These are phyloP conservation scores for Cephus rjabovi DNA, from an alignment of 2,888 invertebrate species.

Conservation along the genomic window DNA sequence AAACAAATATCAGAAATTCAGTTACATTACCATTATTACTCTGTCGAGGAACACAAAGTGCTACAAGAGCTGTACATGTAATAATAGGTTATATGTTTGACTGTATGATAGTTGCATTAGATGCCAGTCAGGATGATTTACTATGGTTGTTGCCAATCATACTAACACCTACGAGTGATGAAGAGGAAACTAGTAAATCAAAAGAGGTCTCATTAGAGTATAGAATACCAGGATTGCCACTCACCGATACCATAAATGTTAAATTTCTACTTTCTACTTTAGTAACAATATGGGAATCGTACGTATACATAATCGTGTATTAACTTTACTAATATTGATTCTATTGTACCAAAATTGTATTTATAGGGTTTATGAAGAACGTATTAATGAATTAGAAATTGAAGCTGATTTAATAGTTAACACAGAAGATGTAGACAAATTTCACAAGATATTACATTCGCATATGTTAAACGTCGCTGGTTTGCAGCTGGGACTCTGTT, in stretches of 20 bases:
- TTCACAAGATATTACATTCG: slow-evolving; percentile 43
- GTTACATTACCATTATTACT: slow-evolving; percentile 54
- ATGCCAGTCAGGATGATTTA: slow-evolving; percentile 50
- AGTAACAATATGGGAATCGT: slow-evolving; percentile 46
- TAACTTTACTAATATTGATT: not conserved
- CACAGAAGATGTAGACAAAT: slow-evolving; percentile 46
- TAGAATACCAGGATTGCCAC: slow-evolving; percentile 43
- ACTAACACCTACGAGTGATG: slow-evolving; percentile 33
- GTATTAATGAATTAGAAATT: slow-evolving; percentile 21
- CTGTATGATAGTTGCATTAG: slow-evolving; percentile 48
- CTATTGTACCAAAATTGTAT: not conserved
- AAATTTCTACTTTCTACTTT: slow-evolving; percentile 40
- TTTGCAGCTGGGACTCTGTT: slow-evolving; percentile 50
- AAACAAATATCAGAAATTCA: slow-evolving; percentile 27
- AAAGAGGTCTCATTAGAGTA: slow-evolving; percentile 49
- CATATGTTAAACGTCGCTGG: slow-evolving; percentile 41
- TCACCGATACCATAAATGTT: slow-evolving; percentile 44
- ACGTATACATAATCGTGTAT: slow-evolving; percentile 5
- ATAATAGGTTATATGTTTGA: slow-evolving; percentile 57
- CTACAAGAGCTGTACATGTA: slow-evolving; percentile 50
- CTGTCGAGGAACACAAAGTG: slow-evolving; percentile 51
- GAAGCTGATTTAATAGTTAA: slow-evolving; percentile 22
- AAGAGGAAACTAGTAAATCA: slow-evolving; percentile 18
- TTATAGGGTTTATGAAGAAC: not conserved
- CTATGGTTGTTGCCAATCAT: slow-evolving; percentile 55